Evolutionary conservation across 2,113 vertebrate species (phyloP).

Genomic region (Rhipidura dahli): DNA sequence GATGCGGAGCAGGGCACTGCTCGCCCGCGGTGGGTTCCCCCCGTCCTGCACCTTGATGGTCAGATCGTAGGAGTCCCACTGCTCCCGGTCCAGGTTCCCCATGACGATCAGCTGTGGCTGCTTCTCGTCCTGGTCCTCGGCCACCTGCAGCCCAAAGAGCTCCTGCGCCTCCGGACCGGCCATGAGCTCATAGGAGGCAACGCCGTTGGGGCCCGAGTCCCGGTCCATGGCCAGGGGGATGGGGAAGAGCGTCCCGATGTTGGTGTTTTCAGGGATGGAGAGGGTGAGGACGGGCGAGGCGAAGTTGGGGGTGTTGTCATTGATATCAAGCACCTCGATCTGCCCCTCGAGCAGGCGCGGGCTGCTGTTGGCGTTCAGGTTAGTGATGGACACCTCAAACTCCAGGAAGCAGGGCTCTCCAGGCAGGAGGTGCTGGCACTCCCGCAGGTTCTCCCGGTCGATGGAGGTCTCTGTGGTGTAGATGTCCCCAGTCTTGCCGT

Average conservation of each 20-base stretch:
- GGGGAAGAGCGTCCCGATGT: slow-evolving; percentile 84
- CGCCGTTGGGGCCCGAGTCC: slow-evolving; percentile 86
- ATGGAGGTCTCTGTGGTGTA: slow-evolving; percentile 94
- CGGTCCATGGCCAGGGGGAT: slow-evolving; percentile 89
- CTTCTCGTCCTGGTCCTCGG: slow-evolving; percentile 88
- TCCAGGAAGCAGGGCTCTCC: slow-evolving; percentile 90
- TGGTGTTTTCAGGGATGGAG: slow-evolving; percentile 94
- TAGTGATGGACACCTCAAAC: slow-evolving; percentile 95
- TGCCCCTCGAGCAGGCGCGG: slow-evolving; percentile 91
- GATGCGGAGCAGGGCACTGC: slow-evolving; percentile 91
- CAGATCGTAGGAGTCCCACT: slow-evolving; percentile 94
- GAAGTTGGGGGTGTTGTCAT: slow-evolving; percentile 98
- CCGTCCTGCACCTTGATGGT: slow-evolving; percentile 94
- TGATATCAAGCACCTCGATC: slow-evolving; percentile 93
- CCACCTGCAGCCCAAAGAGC: slow-evolving; percentile 92
- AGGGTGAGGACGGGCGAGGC: slow-evolving; percentile 88
- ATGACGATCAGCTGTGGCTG: slow-evolving; percentile 92
- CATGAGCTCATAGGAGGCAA: slow-evolving; percentile 88
- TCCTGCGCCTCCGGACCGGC: slow-evolving; percentile 82
- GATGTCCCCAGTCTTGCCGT: slow-evolving; percentile 94
- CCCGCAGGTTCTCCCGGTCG: slow-evolving; percentile 87
- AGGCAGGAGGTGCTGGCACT: slow-evolving; percentile 87
- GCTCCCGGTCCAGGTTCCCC: slow-evolving; percentile 92
- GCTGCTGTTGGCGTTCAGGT: slow-evolving; percentile 82
- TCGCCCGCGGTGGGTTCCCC: slow-evolving; percentile 82